These are phyloP conservation scores for Leuciscus idus DNA, from an alignment of 2,113 vertebrate genomes.

Conservation along the genomic window DNA sequence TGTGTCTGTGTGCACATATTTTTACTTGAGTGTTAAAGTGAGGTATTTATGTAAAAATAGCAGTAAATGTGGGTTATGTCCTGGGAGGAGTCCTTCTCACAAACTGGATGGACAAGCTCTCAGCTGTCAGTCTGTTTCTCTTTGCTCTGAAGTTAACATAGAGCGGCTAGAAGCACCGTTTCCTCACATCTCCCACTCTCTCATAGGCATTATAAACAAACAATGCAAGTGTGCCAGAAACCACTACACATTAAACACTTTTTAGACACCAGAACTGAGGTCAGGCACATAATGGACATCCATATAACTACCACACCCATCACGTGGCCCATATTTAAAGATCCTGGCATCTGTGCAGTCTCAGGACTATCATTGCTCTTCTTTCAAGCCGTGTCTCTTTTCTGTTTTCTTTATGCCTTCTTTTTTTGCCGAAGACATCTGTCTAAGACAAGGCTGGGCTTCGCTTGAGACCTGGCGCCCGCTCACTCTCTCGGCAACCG, in stretches of 20 bases:
- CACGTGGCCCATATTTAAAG: neutral
- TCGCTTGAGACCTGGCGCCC: slow-evolving; percentile 71
- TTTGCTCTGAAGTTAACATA: slow-evolving; percentile 44
- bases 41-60: slow-evolving; percentile 57
- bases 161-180: slow-evolving; percentile 26
- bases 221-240: neutral
- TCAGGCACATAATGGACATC: neutral
- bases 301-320: neutral
- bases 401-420: neutral
- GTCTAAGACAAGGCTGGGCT: slow-evolving; percentile 70
- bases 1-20: slow-evolving; percentile 11
- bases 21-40: slow-evolving; percentile 15
- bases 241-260: neutral
- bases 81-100: slow-evolving; percentile 54
- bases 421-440: slow-evolving; percentile 64
- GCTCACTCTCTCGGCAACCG: slow-evolving; percentile 58
- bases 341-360: neutral
- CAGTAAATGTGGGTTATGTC: slow-evolving; percentile 62
- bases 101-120: slow-evolving; percentile 54
- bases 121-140: slow-evolving; percentile 54
- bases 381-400: slow-evolving; percentile 14
- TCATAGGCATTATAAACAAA: slow-evolving; percentile 32
- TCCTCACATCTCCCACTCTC: slow-evolving; percentile 33
- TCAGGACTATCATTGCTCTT: neutral
- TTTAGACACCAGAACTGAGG: neutral